Percentiles rank a stretch among this genome's conserved stretches.
phyloP scores from a whole-genome alignment of 2,797 vertebrate species.

The Anguilla pacifica region DNA sequence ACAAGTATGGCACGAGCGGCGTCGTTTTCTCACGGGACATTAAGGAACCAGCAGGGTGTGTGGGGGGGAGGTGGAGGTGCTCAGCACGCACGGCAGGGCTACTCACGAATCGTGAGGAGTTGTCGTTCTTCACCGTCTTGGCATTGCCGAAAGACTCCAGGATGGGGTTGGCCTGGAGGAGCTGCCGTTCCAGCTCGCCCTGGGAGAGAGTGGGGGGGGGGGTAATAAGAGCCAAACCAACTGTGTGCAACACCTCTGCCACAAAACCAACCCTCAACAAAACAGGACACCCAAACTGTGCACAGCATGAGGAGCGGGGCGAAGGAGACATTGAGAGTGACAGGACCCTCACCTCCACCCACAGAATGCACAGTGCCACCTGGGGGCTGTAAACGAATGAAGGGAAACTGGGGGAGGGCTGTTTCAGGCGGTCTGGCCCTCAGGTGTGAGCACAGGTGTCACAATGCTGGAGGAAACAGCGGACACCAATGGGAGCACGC shows the following conservation, averaged over 20 bases:
- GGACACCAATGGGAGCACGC: not conserved
- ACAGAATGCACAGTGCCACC: not conserved
- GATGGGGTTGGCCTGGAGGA: slow-evolving; percentile 97
- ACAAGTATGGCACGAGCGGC: not conserved
- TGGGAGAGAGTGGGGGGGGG: slow-evolving; percentile 46
- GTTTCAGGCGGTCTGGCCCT: not conserved
- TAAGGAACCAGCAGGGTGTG: not conserved
- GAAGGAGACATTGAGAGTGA: not conserved
- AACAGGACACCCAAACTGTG: not conserved
- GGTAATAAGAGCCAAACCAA: not conserved
- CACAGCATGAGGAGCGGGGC: not conserved
- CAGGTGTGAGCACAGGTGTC: not conserved
- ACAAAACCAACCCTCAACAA: not conserved
- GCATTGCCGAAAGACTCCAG: slow-evolving; percentile 97
- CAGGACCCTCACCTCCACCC: not conserved
- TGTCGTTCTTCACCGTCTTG: slow-evolving; percentile 99
- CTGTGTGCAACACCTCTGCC: not conserved
- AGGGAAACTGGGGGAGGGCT: not conserved
- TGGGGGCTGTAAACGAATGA: not conserved
- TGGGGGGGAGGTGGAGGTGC: not conserved
- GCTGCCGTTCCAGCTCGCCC: slow-evolving; percentile 96
- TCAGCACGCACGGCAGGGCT: not conserved
- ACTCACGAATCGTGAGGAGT: slow-evolving; percentile 98
- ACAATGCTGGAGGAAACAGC: not conserved
- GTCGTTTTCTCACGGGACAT: not conserved